These are phyloP conservation scores for Montifringilla adamsi DNA, from an alignment of 2,113 vertebrate species.

Conservation along the genomic window DNA sequence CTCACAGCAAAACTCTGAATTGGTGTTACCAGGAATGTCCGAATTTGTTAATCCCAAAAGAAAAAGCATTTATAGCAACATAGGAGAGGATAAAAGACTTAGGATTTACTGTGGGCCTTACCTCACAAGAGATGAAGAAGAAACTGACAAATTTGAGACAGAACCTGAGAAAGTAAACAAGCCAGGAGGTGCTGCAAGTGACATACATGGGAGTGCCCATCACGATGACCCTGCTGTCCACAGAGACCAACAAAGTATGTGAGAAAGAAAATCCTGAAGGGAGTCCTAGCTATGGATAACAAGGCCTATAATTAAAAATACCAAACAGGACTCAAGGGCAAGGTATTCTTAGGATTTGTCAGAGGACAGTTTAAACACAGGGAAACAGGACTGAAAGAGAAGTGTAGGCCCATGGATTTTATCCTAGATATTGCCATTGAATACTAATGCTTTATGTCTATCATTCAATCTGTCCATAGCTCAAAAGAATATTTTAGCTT, in stretches of 20 bases:
- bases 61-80: not conserved
- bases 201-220: not conserved
- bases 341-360: not conserved
- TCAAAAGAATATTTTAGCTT: not conserved
- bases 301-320: not conserved
- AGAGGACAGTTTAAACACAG: not conserved
- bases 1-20: not conserved
- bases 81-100: not conserved
- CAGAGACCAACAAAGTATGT: not conserved
- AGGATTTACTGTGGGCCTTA: not conserved
- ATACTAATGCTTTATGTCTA: not conserved
- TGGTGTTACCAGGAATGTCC: not conserved
- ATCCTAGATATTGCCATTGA: not conserved
- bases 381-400: not conserved
- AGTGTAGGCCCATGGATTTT: rapidly evolving
- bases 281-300: not conserved
- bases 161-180: not conserved
- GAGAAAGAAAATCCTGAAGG: not conserved
- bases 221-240: not conserved
- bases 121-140: not conserved
- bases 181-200: not conserved
- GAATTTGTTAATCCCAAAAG: not conserved
- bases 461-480: not conserved
- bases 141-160: not conserved
- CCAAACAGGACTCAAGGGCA: not conserved